A percentile compares a stretch with the other conserved stretches of the same genome.
Evolutionary conservation across 1,140 invertebrate species (phyloP).

Genomic region (Drosophila saltans): DNA sequence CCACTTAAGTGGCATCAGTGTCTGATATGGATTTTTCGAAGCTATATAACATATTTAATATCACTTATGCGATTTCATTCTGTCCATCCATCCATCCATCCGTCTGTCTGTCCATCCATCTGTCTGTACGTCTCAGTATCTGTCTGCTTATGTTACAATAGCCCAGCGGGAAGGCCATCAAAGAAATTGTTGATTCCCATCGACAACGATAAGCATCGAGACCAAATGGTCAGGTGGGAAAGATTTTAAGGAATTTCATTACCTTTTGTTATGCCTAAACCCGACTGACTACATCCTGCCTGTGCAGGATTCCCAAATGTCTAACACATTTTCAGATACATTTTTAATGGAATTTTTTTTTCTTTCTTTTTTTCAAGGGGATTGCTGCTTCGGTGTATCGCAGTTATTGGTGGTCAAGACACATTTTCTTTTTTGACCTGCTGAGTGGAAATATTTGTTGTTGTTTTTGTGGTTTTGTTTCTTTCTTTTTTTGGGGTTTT

Average conservation of each 20-base stretch:
- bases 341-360: not conserved
- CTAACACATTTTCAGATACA: too few species aligned
- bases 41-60: conserved; percentile 30
- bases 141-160: conserved; percentile 16
- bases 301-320: too few species aligned
- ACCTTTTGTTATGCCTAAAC: not conserved
- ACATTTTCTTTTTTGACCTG: conserved; percentile 1
- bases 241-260: conserved; percentile 8
- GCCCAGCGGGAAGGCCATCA: conserved; percentile 35
- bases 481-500: conserved; percentile 20
- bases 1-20: conserved; percentile 13
- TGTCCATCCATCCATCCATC: conserved; percentile 17
- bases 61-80: conserved; percentile 19
- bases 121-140: too few species aligned
- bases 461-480: conserved; percentile 5
- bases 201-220: not conserved
- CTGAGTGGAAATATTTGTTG: not conserved
- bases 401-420: not conserved
- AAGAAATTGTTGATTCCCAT: conserved; percentile 43
- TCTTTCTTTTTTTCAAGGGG: not conserved
- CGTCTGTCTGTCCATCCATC: not conserved
- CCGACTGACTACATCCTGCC: too few species aligned
- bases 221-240: not conserved
- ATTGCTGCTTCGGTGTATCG: not conserved
- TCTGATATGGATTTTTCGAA: conserved; percentile 1